Conservation (phyloP, 2,113 vertebrate genomes). For the Phaethon lepturus region DNA sequence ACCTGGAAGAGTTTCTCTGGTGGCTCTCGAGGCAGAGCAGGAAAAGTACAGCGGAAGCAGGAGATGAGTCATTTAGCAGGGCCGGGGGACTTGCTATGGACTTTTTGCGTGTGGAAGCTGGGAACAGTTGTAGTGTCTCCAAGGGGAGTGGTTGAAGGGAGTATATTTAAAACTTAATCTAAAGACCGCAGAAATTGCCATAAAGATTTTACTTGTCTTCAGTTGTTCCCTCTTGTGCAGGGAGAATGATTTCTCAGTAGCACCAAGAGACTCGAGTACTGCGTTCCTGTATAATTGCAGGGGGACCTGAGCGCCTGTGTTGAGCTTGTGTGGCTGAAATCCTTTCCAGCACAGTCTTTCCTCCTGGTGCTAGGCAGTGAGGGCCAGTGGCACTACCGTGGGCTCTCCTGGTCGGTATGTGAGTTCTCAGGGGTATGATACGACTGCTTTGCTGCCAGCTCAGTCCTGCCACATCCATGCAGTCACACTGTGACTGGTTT, state of each 20-base stretch:
- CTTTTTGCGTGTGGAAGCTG: too few species aligned
- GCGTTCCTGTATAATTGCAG: neutral
- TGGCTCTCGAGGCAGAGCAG: neutral
- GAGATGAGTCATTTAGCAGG: neutral
- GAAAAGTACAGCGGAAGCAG: neutral
- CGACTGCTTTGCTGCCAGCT: neutral
- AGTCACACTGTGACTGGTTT: neutral
- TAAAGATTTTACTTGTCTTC: neutral
- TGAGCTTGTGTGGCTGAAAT: neutral
- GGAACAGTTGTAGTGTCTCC: neutral
- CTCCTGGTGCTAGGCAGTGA: neutral
- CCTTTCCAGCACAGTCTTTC: neutral
- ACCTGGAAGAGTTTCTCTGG: neutral
- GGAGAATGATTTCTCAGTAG: neutral
- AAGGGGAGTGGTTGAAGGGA: neutral
- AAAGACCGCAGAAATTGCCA: neutral
- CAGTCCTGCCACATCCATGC: neutral
- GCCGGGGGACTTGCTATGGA: neutral
- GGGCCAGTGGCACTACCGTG: neutral
- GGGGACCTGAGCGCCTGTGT: fast-evolving
- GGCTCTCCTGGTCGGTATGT: neutral
- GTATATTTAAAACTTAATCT: neutral
- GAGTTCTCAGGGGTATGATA: neutral
- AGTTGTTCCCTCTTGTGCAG: neutral
- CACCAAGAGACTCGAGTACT: too few species aligned